Evolutionary conservation across 92 coral and sea anemone species (phyloP).

Genomic region (Epizoanthus scotinus): DNA sequence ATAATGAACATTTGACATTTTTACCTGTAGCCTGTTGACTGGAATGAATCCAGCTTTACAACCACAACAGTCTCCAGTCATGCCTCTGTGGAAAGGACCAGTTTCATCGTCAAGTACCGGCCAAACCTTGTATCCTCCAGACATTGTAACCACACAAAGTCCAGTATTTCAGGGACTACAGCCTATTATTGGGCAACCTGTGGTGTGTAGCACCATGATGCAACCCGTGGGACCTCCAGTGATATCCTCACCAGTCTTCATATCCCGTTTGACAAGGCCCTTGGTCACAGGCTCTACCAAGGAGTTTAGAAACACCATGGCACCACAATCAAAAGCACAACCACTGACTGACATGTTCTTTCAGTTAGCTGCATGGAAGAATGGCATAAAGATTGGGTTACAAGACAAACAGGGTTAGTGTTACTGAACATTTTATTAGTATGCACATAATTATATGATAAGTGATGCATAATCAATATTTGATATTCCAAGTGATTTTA

Average conservation of each 20-base stretch:
- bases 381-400: slow-evolving; percentile 37
- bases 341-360: slow-evolving; percentile 20
- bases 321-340: not conserved
- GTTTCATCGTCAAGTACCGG: too few species aligned
- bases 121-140: too few species aligned
- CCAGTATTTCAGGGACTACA: too few species aligned
- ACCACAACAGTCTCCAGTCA: too few species aligned
- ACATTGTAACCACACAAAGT: too few species aligned
- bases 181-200: not conserved
- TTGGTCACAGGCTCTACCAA: not conserved
- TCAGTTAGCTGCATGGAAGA: slow-evolving; percentile 37
- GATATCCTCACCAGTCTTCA: slow-evolving; percentile 12
- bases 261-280: slow-evolving; percentile 22
- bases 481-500: too few species aligned
- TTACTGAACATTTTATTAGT: not conserved
- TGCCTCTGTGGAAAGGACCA: too few species aligned
- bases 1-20: too few species aligned
- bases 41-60: too few species aligned
- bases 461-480: too few species aligned
- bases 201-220: not conserved
- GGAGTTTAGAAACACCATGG: not conserved
- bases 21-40: too few species aligned
- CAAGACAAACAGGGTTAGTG: not conserved
- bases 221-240: slow-evolving; percentile 5
- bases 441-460: not conserved